Base-by-base conservation (phyloP, 2,797 vertebrate species). In the Poeciliopsis gracilis region DNA sequence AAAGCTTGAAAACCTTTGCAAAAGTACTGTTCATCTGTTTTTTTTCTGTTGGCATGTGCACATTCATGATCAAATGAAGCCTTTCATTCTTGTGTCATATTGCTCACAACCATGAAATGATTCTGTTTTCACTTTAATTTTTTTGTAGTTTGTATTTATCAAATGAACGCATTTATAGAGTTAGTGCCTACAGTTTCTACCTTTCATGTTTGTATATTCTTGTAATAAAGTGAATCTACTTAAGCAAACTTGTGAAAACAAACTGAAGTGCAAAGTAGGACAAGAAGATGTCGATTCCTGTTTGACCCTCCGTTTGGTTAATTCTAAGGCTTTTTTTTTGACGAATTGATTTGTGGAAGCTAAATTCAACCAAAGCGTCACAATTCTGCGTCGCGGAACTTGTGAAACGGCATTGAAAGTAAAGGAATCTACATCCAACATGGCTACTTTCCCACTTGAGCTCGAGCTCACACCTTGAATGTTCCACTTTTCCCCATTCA, bases 371-470 rank as follows among this genome's bases (percentile, higher is more conserved):
- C 6, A n/a, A 69, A 46, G 43, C 25, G 4, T 46, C n/a, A 46
- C 41, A 45, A n/a, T n/a, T 46, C 43, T n/a, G 25, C 12, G 4
- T 12, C 41, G 16, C 8, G 25, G 36, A 67, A 67, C 36, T 38
- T 16, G 6, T 67, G 63, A 67, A 67, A 38, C 20, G 4, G 7
- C 67, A 84, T 82, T 79, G 43, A 61, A 63, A 55, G 63, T 71
- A 59, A 74, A 82, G 82, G 82, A 75, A 70, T 6, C 46, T 15
- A 5, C 80, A 78, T 90, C 86, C 73, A 47, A 79, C 80, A 72
- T 70, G 77, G 82, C 88, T 90, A 87, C 87, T 90, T 90, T 86
- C 77, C 82, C 86, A 88, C 93, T 93, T 82, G 72, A 15, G 82
- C 89, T 82, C 78, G 82, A 33, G 88, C 87, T 94, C 89, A 82